phyloP scores from a whole-genome alignment of 2,797 vertebrate genomes.

The Clamator glandarius region DNA sequence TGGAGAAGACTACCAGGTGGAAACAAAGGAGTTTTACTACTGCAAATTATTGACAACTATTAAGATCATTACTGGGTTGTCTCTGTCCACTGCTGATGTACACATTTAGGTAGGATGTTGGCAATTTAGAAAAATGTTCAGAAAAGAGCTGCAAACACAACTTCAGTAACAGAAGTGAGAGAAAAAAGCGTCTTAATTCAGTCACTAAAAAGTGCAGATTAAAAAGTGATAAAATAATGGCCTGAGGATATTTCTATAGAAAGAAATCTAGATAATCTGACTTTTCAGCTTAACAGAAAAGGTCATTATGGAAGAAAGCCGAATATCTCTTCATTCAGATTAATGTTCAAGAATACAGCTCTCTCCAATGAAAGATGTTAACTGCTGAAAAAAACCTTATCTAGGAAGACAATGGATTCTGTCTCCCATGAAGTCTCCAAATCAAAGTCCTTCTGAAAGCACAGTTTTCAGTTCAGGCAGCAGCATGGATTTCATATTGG shows the following conservation, averaged over 20 bases:
- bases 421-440: neutral
- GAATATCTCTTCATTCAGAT: neutral
- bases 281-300: neutral
- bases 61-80: neutral
- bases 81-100: neutral
- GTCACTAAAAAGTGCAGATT: neutral
- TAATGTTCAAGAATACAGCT: neutral
- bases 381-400: neutral
- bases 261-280: neutral
- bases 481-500: neutral
- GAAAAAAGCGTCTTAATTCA: neutral
- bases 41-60: neutral
- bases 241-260: neutral
- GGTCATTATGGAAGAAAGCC: neutral
- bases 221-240: neutral
- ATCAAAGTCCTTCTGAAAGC: neutral
- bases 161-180: neutral
- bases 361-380: neutral
- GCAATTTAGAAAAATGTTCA: neutral
- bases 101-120: neutral
- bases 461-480: neutral
- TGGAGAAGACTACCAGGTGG: neutral
- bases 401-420: neutral
- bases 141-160: neutral
- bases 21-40: neutral